Evolutionary conservation across 1,140 invertebrate species (phyloP), one percentile per base, ranked within the genome.

Genomic region (Lasioglossum baleicum): DNA sequence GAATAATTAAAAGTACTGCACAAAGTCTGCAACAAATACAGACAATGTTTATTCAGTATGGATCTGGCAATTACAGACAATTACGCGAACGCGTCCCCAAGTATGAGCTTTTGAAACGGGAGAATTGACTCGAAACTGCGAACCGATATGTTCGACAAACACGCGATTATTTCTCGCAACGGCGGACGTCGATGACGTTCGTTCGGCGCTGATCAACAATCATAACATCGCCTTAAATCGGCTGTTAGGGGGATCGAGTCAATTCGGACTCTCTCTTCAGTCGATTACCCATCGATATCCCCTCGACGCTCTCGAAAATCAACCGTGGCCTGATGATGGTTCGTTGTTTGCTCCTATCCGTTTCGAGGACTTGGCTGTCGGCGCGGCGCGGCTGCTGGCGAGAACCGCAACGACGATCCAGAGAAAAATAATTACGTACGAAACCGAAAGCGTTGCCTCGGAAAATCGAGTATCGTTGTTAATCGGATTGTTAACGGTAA

Each of bases 401-500:
- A 35, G 35, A 35, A 35, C 35, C 35, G 44, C 44, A 13, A 13
- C 44, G 44, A 11, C 44, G 44, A 11, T 44, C n/a, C 8, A 6
- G 11, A 1, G 22, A 69, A 61, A 68, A 75, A 44, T 44, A 58
- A 67, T 53, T 53, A 53, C 51, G 51, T 53, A 53, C 20, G n/a
- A 58, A 58, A 58, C 7, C 20, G 7, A n/a, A 58, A 58, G 0
- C 26, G 7, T 22, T 11, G 7, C 8, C 7, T 17, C 58, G 22
- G 74, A 68, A 53, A 53, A 31, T 58, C 51, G n/a, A 65, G 44
- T 22, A 17, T 74, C 53, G 17, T 56, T 22, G 73, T 67, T 67
- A 75, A 67, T 75, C 61, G 17, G 53, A 35, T 60, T 69, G 66
- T 70, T 70, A 61, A 48, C 42, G 66, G 15, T 17, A 51, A 70